phyloP scores from a whole-genome alignment of 2,797 vertebrate genomes.

The Diplodus puntazzo region DNA sequence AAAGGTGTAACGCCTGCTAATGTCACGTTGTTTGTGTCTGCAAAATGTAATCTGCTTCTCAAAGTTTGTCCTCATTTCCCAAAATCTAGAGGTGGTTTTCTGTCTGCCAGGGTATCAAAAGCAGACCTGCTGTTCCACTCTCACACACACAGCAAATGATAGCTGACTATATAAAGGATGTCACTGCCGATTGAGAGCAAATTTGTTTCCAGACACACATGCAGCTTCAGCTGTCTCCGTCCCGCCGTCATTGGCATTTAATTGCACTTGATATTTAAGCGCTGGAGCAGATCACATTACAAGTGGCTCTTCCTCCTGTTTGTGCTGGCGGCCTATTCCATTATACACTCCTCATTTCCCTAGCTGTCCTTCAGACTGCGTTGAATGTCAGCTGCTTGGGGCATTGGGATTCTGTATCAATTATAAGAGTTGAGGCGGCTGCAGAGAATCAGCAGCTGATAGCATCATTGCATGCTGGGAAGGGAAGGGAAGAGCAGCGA shows the following conservation, averaged over 20 bases:
- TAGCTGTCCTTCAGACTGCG: constrained; percentile 86
- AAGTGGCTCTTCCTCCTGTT: constrained; percentile 75
- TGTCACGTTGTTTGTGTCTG: constrained; percentile 26
- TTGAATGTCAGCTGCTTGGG: constrained; percentile 85
- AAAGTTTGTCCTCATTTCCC: constrained; percentile 33
- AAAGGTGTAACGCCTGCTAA: not conserved
- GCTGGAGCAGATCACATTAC: constrained; percentile 74
- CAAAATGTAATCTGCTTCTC: constrained; percentile 25
- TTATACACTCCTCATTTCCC: constrained; percentile 77
- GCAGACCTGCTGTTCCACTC: constrained; percentile 27
- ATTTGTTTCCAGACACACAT: constrained; percentile 59
- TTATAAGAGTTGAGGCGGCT: constrained; percentile 82
- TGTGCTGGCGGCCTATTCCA: constrained; percentile 73
- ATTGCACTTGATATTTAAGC: constrained; percentile 82
- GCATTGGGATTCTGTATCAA: constrained; percentile 85
- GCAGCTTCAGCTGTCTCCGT: constrained; percentile 31
- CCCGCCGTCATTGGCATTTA: constrained; percentile 69
- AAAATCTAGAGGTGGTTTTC: constrained; percentile 9
- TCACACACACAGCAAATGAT: constrained; percentile 43
- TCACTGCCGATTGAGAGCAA: constrained; percentile 42
- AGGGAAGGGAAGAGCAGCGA: constrained; percentile 39
- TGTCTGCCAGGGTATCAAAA: not conserved
- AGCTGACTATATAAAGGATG: constrained; percentile 50
- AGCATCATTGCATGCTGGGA: constrained; percentile 81
- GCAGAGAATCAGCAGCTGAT: constrained; percentile 87